phyloP scores from a whole-genome alignment of 2,113 vertebrate genomes.

The Sula dactylatra region DNA sequence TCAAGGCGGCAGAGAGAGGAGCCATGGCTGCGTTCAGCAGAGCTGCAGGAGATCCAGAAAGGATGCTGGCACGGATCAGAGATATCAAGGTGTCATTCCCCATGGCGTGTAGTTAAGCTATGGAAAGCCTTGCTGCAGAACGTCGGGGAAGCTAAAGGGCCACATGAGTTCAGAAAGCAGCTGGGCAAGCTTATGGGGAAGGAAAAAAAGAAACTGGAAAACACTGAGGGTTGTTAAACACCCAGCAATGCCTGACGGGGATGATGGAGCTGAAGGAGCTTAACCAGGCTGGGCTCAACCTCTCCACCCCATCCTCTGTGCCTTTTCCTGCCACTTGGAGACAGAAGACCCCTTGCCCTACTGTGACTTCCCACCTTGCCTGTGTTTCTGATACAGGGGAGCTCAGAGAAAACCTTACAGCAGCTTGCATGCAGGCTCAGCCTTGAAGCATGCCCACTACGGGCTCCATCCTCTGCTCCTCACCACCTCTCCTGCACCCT shows the following conservation, averaged over 20 bases:
- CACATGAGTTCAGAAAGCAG: neutral
- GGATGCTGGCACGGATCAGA: neutral
- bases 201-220: neutral
- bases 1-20: neutral
- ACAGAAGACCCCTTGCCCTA: neutral
- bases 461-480: neutral
- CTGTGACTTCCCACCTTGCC: neutral
- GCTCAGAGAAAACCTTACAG: neutral
- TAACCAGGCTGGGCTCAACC: neutral
- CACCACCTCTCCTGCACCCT: neutral
- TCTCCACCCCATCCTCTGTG: neutral
- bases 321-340: neutral
- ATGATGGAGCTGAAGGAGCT: neutral
- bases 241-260: neutral
- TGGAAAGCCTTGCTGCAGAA: neutral
- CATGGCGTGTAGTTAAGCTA: neutral
- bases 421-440: neutral
- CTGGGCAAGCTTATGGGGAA: neutral
- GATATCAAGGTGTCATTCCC: neutral
- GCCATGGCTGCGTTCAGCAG: neutral
- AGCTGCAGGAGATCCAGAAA: neutral
- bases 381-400: neutral
- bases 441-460: neutral
- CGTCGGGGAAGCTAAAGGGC: neutral
- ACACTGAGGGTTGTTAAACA: neutral